Percentiles rank a stretch among this genome's conserved stretches.
Conservation (phyloP, 2,888 invertebrate species). For the Belgica antarctica region DNA sequence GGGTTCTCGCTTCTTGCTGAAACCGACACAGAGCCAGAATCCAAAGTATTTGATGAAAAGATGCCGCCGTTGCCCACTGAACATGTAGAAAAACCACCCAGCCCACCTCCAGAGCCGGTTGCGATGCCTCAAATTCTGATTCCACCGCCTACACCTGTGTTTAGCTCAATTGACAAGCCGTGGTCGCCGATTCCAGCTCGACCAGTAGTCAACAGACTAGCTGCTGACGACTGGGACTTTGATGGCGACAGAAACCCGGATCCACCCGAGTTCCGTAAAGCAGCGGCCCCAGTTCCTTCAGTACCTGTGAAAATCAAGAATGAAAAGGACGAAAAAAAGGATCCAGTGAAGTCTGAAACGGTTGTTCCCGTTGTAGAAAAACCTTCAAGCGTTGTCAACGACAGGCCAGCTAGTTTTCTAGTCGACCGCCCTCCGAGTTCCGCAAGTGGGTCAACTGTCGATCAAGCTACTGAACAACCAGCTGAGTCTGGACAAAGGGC, state of each 20-base stretch:
- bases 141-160: conserved; percentile 25
- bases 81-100: background rate
- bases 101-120: conserved; percentile 24
- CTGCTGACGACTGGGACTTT: no score
- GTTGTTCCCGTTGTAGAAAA: no score
- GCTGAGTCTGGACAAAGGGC: conserved; percentile 3
- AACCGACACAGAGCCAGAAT: background rate
- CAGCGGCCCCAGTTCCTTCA: background rate
- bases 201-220: background rate
- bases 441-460: no score
- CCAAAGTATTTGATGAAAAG: background rate
- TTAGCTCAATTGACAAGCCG: conserved; percentile 13
- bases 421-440: no score
- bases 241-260: no score
- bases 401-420: no score
- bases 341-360: no score
- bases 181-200: background rate
- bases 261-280: background rate
- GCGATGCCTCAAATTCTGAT: no score
- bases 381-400: no score
- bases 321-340: no score
- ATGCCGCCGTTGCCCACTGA: conserved; percentile 6
- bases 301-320: no score
- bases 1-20: conserved; percentile 26
- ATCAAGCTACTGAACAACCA: no score